These are phyloP conservation scores for Andrena marginata DNA, from an alignment of 2,888 invertebrate genomes.

Conservation along the genomic window DNA sequence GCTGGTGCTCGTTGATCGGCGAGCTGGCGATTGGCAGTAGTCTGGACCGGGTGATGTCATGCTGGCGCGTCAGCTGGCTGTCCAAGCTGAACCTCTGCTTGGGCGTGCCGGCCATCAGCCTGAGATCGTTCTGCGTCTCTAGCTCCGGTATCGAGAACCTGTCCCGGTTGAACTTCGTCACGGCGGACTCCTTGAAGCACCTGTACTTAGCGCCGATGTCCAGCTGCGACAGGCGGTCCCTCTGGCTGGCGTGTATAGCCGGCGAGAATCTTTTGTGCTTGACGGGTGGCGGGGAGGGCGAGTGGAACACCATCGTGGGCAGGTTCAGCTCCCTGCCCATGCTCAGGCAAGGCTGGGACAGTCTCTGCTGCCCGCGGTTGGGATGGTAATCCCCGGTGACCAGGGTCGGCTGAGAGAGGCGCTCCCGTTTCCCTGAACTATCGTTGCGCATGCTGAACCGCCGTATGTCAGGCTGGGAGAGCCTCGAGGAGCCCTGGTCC, in stretches of 20 bases:
- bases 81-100: slow-evolving; percentile 82
- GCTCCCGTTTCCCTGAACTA: slow-evolving; percentile 72
- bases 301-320: slow-evolving; percentile 58
- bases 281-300: slow-evolving; percentile 67
- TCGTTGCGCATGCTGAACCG: slow-evolving; percentile 70
- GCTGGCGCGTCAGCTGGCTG: slow-evolving; percentile 79
- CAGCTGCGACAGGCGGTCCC: slow-evolving; percentile 78
- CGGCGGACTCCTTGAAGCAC: slow-evolving; percentile 66
- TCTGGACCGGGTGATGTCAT: slow-evolving; percentile 75
- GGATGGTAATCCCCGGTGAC: slow-evolving; percentile 81
- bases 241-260: slow-evolving; percentile 72
- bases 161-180: slow-evolving; percentile 79
- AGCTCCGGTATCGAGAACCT: slow-evolving; percentile 82
- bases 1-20: slow-evolving; percentile 78
- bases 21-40: slow-evolving; percentile 81
- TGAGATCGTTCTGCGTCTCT: slow-evolving; percentile 80
- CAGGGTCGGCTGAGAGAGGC: slow-evolving; percentile 81
- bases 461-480: slow-evolving; percentile 76
- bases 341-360: slow-evolving; percentile 80
- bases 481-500: slow-evolving; percentile 64
- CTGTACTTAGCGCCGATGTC: slow-evolving; percentile 79
- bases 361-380: slow-evolving; percentile 77
- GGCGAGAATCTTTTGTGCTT: slow-evolving; percentile 78
- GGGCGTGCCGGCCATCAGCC: slow-evolving; percentile 80
- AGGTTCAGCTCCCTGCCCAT: slow-evolving; percentile 55